A percentile compares a stretch with the other conserved stretches of the same genome.
phyloP scores from a whole-genome alignment of 2,888 invertebrate genomes.

The Branchipolynoe longqiensis region DNA sequence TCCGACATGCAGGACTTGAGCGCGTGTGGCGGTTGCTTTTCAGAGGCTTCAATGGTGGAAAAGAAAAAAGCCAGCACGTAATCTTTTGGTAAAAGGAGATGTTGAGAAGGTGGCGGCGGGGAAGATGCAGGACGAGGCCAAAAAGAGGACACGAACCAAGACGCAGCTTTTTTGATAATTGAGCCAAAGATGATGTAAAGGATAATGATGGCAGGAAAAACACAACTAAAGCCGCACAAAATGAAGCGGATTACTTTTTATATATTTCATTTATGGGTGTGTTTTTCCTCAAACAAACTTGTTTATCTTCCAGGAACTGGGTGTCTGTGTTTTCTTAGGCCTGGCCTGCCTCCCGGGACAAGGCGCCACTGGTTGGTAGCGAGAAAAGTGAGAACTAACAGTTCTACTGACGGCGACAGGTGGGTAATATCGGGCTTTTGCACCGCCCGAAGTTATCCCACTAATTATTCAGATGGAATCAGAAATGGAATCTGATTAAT shows the following conservation, averaged over 20 bases:
- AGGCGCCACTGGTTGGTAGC: not conserved
- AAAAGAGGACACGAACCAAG: not conserved
- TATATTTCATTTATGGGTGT: conserved; percentile 5
- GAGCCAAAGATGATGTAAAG: conserved; percentile 36
- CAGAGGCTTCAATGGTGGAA: not conserved
- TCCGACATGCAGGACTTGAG: conserved; percentile 6
- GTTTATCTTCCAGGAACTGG: conserved; percentile 8
- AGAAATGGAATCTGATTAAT: too few species aligned
- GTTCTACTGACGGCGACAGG: too few species aligned
- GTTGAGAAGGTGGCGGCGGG: not conserved
- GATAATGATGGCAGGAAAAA: conserved; percentile 38
- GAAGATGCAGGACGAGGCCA: not conserved
- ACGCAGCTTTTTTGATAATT: conserved; percentile 43
- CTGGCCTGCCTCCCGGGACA: conserved; percentile 17
- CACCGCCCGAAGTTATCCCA: too few species aligned
- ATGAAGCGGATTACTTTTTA: not conserved
- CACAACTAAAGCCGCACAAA: not conserved
- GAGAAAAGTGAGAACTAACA: not conserved
- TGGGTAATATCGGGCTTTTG: too few species aligned
- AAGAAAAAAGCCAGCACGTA: not conserved
- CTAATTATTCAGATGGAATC: too few species aligned
- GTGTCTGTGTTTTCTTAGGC: conserved; percentile 12
- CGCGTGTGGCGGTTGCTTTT: not conserved
- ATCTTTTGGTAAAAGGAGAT: conserved; percentile 9
- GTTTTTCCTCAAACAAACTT: conserved; percentile 32